phyloP scores from a whole-genome alignment of 2,888 invertebrate genomes.

The Drosophila setosimentum region DNA sequence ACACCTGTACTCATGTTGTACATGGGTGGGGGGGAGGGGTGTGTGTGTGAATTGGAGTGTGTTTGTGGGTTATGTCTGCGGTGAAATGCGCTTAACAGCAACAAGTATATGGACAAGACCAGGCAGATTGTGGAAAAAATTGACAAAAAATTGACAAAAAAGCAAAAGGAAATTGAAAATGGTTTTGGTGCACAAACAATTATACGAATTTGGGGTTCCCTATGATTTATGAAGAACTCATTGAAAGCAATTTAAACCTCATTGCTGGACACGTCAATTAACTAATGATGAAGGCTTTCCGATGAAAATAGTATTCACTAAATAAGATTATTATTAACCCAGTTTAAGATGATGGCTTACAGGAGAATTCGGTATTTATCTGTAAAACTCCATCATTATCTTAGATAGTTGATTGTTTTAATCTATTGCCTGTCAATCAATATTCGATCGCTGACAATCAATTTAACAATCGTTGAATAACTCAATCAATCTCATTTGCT shows the following conservation, averaged over 20 bases:
- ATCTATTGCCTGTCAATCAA: not conserved
- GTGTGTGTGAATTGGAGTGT: slow-evolving; percentile 1
- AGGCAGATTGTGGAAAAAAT: not conserved
- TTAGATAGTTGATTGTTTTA: not conserved
- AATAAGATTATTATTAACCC: not conserved
- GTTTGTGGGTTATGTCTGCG: not conserved
- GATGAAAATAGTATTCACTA: not conserved
- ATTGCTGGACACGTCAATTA: not conserved
- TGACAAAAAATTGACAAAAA: slow-evolving; percentile 1
- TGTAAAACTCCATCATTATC: not conserved
- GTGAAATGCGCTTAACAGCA: slow-evolving; percentile 59
- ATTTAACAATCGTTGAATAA: too few relatives aligned
- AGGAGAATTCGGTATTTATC: not conserved
- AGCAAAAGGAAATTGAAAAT: not conserved
- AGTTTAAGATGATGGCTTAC: not conserved
- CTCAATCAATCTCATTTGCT: too few relatives aligned
- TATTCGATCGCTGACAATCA: not conserved
- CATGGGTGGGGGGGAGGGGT: not conserved
- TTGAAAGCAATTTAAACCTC: not conserved
- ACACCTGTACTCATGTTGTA: not conserved
- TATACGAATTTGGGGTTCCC: not conserved
- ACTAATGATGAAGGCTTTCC: not conserved
- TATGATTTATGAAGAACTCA: not conserved
- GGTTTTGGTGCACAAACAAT: not conserved
- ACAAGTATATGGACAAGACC: slow-evolving; percentile 54